Evolutionary conservation across 1,140 invertebrate genomes (phyloP), one percentile per base, ranked within the genome.

Genomic region (Melitaea cinxia): DNA sequence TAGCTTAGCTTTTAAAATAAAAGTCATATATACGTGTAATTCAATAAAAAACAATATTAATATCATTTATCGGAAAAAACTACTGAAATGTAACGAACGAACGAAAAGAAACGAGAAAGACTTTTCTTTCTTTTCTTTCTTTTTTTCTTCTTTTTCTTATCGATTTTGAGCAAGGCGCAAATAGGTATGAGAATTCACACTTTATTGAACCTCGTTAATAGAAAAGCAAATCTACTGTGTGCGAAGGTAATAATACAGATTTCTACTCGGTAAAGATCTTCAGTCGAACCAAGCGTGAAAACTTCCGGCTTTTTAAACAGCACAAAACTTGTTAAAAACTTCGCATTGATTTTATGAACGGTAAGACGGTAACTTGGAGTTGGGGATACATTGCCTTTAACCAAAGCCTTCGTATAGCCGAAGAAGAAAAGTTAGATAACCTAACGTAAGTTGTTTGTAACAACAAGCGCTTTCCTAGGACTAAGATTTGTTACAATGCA

Each of bases 371-470:
- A 21, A 63, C 37, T 24, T 15, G 49, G 39, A 47, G 42, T 15
- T 24, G 45, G 47, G 45, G 19, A 14, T 54, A 35, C 53, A 15
- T 42, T 37, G 58, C 33, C 58, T 60, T 52, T 52, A 60, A 60
- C 28, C 49, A 60, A 60, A 60, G 54, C 45, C 45, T 50, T 57
- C 45, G 39, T 57, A 57, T 23, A 57, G 54, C 33, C 42, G 47
- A 15, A 64, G 45, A 45, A 57, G 62, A 57, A 64, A 64, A 64
- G 62, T 64, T 64, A 64, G 74, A 80, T 81, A 76, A 71, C 68
- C 74, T 79, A 77, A 68, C 71, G 71, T 76, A 78, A 82, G 73
- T 77, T 82, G 69, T 82, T 82, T 63, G 72, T 55, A 81, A 76
- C 69, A 72, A 75, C 75, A 80, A 77, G 73, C 72, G 68, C 65